These are phyloP conservation scores for Pachypeltis micranthus DNA, from an alignment of 1,140 invertebrate genomes.

Conservation along the genomic window DNA sequence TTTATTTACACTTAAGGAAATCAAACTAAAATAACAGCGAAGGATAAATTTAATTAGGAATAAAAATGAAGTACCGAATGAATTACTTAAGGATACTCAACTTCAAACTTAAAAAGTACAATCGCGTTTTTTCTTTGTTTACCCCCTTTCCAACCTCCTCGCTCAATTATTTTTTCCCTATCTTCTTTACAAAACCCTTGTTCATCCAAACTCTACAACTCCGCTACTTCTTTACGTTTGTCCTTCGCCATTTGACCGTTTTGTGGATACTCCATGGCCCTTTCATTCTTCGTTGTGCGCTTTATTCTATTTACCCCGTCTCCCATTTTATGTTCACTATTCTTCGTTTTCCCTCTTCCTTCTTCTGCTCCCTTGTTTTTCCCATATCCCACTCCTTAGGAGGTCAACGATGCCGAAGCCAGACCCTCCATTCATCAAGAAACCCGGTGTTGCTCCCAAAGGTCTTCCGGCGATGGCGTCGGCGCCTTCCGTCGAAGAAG, in stretches of 20 bases:
- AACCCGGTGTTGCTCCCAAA: conserved; percentile 51
- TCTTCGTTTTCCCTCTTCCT: conserved; percentile 15
- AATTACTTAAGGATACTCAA: background rate
- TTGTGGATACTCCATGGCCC: too few species aligned
- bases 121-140: conserved; percentile 9
- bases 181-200: too few species aligned
- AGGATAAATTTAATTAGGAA: background rate
- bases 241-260: too few species aligned
- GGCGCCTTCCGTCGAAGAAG: conserved; percentile 53
- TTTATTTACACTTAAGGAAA: background rate
- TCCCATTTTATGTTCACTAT: conserved; percentile 29
- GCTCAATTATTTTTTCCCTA: conserved; percentile 4
- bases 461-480: conserved; percentile 44
- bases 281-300: too few species aligned
- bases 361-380: conserved; percentile 31
- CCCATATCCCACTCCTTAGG: conserved; percentile 22
- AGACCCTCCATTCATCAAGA: conserved; percentile 73
- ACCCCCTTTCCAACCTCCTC: conserved; percentile 5
- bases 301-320: conserved; percentile 24
- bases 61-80: conserved; percentile 6
- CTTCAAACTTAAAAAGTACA: background rate
- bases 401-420: conserved; percentile 60
- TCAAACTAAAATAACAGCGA: background rate
- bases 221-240: too few species aligned
- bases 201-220: too few species aligned